Evolutionary conservation across 2,888 invertebrate genomes (phyloP).

Genomic region (Nysson spinosus): DNA sequence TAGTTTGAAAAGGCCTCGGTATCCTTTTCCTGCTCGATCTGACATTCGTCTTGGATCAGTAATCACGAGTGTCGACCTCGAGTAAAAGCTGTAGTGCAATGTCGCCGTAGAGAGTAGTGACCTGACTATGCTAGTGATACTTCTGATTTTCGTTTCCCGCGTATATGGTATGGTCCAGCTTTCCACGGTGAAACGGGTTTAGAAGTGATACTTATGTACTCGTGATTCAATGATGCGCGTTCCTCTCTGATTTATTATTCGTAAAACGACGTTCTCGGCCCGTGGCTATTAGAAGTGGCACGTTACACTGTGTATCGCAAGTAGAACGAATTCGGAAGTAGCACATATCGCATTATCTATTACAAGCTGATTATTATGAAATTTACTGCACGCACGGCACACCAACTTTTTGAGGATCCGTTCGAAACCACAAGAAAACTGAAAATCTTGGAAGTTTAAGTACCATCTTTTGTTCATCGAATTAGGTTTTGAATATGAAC

Average conservation of each 20-base stretch:
- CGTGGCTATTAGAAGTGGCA: constrained; percentile 16
- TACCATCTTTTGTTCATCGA: too few relatives aligned
- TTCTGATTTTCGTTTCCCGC: constrained; percentile 26
- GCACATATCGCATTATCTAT: neutral
- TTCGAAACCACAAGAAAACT: too few relatives aligned
- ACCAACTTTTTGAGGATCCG: too few relatives aligned
- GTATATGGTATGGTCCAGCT: constrained; percentile 18
- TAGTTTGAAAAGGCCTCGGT: constrained; percentile 29
- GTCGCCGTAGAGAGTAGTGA: constrained; percentile 10
- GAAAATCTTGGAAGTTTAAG: too few relatives aligned
- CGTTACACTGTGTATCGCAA: constrained; percentile 12
- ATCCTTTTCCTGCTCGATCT: constrained; percentile 5
- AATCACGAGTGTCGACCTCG: constrained; percentile 30
- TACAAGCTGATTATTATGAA: neutral
- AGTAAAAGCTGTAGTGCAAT: constrained; percentile 41
- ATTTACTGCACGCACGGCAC: too few relatives aligned
- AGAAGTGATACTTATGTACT: constrained; percentile 20
- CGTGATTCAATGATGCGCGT: constrained; percentile 20
- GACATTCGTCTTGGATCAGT: constrained; percentile 32
- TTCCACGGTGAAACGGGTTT: constrained; percentile 33
- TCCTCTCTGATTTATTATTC: constrained; percentile 32
- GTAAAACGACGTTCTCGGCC: neutral
- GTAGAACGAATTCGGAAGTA: constrained; percentile 32
- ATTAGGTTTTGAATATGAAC: too few relatives aligned
- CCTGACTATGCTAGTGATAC: neutral